Conservation (phyloP, 2,113 vertebrate species). For the Microcebus griseorufus region DNA sequence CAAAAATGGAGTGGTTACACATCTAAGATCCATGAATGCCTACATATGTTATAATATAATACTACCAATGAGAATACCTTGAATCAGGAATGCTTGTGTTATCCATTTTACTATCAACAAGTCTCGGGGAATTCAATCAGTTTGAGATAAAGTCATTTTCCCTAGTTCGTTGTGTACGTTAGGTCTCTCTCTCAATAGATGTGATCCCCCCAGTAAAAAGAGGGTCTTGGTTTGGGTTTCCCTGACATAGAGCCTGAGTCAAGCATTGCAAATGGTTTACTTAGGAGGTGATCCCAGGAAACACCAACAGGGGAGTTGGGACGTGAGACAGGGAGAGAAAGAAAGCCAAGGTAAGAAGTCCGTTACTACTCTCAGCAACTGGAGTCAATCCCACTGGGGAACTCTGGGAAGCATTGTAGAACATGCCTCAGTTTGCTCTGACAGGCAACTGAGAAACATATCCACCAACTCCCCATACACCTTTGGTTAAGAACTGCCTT, state of each 20-base stretch:
- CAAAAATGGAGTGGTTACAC: background rate
- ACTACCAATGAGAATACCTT: background rate
- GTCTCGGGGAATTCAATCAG: conserved; percentile 27
- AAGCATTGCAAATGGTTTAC: background rate
- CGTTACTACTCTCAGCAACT: background rate
- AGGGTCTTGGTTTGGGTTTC: background rate
- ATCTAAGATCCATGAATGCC: background rate
- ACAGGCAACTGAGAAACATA: background rate
- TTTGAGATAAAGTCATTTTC: conserved; percentile 13
- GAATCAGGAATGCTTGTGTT: background rate
- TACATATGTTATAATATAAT: background rate
- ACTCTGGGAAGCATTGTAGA: background rate
- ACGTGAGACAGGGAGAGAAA: background rate
- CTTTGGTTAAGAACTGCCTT: background rate
- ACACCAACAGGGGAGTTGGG: background rate
- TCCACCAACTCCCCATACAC: background rate
- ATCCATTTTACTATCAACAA: conserved; percentile 3
- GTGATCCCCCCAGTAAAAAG: background rate
- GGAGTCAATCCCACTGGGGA: background rate
- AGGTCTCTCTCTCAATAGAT: background rate
- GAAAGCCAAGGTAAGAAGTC: background rate
- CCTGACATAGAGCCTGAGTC: background rate
- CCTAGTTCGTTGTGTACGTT: background rate
- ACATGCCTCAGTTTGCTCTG: background rate
- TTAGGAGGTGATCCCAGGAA: background rate